phyloP scores from a whole-genome alignment of 2,797 vertebrate genomes.

The Pangasius macronema region DNA sequence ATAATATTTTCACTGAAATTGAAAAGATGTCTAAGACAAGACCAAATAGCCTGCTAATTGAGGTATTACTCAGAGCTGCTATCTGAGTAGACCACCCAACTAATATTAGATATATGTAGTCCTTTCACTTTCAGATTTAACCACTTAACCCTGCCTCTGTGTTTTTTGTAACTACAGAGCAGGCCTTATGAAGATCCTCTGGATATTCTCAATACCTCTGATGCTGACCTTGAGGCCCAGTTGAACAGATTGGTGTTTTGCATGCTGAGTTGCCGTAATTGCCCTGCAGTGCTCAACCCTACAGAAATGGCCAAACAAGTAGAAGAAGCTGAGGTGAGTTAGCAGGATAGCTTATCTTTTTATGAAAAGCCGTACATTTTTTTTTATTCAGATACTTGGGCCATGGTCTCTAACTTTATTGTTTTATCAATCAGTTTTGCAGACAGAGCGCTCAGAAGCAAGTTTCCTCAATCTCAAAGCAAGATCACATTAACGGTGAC shows the following conservation, averaged over 20 bases:
- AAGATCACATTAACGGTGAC: constrained; percentile 54
- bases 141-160: background rate
- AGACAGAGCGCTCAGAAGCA: constrained; percentile 69
- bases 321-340: constrained; percentile 83
- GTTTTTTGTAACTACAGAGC: constrained; percentile 56
- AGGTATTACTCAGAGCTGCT: constrained; percentile 62
- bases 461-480: constrained; percentile 62
- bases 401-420: background rate
- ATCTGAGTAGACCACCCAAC: background rate
- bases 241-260: constrained; percentile 74
- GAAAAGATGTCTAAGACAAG: constrained; percentile 54
- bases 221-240: constrained; percentile 68
- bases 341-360: background rate
- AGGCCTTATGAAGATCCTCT: constrained; percentile 55
- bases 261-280: constrained; percentile 77
- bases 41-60: constrained; percentile 54
- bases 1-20: constrained; percentile 64
- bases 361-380: background rate
- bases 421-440: constrained; percentile 70
- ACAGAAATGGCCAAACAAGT: constrained; percentile 81
- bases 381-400: background rate
- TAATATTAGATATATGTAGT: background rate
- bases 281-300: constrained; percentile 76
- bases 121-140: no score
- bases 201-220: constrained; percentile 57